These are phyloP conservation scores for Phragmatobia fuliginosa DNA, from an alignment of 2,888 invertebrate genomes.

Conservation along the genomic window DNA sequence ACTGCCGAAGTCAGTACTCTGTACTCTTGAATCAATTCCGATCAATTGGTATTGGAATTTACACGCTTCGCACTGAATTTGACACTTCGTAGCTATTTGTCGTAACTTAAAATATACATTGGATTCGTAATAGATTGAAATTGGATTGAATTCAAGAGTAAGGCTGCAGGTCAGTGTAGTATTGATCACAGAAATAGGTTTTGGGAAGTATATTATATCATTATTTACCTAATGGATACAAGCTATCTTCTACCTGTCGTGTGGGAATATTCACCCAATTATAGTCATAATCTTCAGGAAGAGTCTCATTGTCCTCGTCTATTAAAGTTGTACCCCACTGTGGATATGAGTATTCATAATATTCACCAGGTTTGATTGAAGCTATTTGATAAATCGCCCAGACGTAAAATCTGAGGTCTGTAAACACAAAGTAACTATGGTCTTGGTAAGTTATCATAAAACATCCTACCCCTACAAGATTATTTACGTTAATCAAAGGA, in stretches of 20 bases:
- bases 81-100: no score
- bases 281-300: neutral
- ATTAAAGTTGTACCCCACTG: slow-evolving; percentile 54
- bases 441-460: slow-evolving; percentile 73
- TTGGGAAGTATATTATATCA: neutral
- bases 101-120: no score
- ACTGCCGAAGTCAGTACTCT: no score
- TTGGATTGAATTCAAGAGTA: no score
- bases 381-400: slow-evolving; percentile 47
- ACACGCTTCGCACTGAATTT: no score
- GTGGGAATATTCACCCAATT: slow-evolving; percentile 34
- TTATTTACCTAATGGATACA: slow-evolving; percentile 43
- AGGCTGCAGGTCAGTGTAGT: no score
- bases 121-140: no score
- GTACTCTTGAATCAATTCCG: no score
- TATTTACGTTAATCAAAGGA: slow-evolving; percentile 36
- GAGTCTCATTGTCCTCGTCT: neutral
- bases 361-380: slow-evolving; percentile 50
- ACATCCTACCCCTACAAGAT: slow-evolving; percentile 59
- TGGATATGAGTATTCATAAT: slow-evolving; percentile 73
- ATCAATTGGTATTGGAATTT: no score
- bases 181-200: neutral
- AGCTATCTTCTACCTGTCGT: slow-evolving; percentile 23
- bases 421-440: slow-evolving; percentile 64
- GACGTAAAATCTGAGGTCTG: slow-evolving; percentile 68